These are phyloP conservation scores for Dusona sp. DNA, from an alignment of 2,888 invertebrate genomes.

Conservation along the genomic window DNA sequence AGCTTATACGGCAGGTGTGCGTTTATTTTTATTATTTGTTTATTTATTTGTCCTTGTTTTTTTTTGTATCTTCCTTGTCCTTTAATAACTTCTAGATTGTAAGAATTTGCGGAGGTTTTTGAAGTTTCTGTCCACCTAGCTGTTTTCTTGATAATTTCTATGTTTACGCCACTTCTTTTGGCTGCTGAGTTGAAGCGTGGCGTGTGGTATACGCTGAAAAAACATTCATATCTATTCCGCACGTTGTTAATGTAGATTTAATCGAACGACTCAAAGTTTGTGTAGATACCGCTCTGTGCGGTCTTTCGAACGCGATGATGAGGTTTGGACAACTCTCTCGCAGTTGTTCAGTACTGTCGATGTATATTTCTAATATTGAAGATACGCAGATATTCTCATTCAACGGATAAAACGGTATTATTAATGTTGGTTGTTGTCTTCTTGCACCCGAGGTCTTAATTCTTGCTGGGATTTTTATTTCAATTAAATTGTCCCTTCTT, in stretches of 20 bases:
- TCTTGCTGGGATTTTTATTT: conserved; percentile 61
- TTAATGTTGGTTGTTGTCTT: conserved; percentile 48
- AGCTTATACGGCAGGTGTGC: neutral
- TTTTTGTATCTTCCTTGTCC: too few species aligned
- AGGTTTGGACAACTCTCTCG: neutral
- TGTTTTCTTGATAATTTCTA: too few species aligned
- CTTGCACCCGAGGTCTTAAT: conserved; percentile 56
- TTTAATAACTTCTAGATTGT: too few species aligned
- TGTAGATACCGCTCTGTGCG: conserved; percentile 28
- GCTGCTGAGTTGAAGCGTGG: too few species aligned
- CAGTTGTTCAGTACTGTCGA: conserved; percentile 24
- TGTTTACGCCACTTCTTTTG: too few species aligned
- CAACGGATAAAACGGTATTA: conserved; percentile 41
- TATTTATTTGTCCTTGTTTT: neutral
- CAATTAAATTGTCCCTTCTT: conserved; percentile 4
- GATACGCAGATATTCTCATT: conserved; percentile 38
- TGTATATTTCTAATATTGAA: conserved; percentile 23
- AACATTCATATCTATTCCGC: too few species aligned
- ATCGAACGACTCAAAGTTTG: conserved; percentile 55
- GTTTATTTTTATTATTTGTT: neutral
- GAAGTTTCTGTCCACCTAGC: too few species aligned
- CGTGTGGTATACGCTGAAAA: too few species aligned
- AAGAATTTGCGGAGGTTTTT: too few species aligned
- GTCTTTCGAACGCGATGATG: conserved; percentile 40
- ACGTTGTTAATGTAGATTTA: conserved; percentile 20